Evolutionary conservation across 2,113 vertebrate species (phyloP).

Genomic region (Megaceryle maxima): DNA sequence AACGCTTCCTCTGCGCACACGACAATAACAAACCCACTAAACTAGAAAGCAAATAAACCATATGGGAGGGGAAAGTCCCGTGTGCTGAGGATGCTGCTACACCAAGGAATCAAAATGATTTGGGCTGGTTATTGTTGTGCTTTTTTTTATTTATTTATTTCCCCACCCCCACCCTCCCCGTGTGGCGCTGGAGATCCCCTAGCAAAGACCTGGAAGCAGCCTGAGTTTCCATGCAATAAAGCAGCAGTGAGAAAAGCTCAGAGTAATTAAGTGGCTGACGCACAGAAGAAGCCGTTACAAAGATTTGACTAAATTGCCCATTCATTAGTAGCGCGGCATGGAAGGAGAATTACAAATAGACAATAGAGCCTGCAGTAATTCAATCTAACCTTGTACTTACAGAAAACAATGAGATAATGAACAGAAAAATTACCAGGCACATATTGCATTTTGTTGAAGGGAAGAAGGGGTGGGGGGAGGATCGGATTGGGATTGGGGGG

Average conservation of each 20-base stretch:
- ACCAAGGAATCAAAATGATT: neutral
- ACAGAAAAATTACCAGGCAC: constrained; percentile 93
- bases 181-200: constrained; percentile 51
- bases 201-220: constrained; percentile 75
- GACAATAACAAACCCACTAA: neutral
- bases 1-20: neutral
- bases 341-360: constrained; percentile 92
- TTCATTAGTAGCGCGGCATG: constrained; percentile 93
- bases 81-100: neutral
- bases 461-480: neutral
- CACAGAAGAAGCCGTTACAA: constrained; percentile 92
- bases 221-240: constrained; percentile 82
- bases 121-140: neutral
- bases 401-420: constrained; percentile 99
- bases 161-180: neutral
- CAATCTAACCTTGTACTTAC: constrained; percentile 99
- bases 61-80: neutral
- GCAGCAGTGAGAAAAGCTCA: constrained; percentile 83
- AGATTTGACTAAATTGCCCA: constrained; percentile 99
- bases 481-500: neutral
- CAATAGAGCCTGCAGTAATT: constrained; percentile 93
- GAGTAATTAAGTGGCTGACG: constrained; percentile 94
- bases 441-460: constrained; percentile 80
- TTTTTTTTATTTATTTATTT: neutral
- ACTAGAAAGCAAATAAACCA: neutral